Conservation (phyloP, 2,888 invertebrate species). For the Apodemia hepburni region DNA sequence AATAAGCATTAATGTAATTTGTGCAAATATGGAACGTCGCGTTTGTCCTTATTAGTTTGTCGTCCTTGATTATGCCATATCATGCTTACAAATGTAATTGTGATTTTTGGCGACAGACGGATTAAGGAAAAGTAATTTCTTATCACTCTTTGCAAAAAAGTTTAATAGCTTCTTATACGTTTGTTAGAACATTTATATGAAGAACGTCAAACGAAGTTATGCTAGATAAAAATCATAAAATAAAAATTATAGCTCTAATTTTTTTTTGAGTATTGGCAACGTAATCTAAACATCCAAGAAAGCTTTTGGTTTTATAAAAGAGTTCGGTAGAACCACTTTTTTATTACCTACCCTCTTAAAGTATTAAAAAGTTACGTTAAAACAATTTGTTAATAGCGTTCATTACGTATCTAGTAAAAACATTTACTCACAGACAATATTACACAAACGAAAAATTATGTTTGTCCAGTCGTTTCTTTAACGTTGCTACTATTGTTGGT, state of each 20-base stretch:
- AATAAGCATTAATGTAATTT: slow-evolving; percentile 69
- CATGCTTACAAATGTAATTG: slow-evolving; percentile 28
- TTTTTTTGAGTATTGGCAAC: too few species aligned
- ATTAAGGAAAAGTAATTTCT: slow-evolving; percentile 1
- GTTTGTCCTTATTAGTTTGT: slow-evolving; percentile 62
- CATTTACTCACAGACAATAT: neutral
- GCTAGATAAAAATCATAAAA: too few species aligned
- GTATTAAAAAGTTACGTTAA: too few species aligned
- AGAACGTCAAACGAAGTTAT: too few species aligned
- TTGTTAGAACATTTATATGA: too few species aligned
- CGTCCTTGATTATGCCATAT: slow-evolving; percentile 44
- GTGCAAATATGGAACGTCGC: slow-evolving; percentile 67
- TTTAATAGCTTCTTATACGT: neutral
- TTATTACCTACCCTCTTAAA: too few species aligned
- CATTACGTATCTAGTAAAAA: too few species aligned
- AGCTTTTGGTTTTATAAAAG: too few species aligned
- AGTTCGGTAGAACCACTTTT: too few species aligned
- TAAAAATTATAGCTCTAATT: too few species aligned
- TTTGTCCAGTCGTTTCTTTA: slow-evolving; percentile 24
- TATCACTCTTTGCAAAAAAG: neutral
- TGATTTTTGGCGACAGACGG: neutral
- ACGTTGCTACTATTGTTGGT: slow-evolving; percentile 40
- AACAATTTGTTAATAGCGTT: too few species aligned
- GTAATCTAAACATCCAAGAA: too few species aligned
- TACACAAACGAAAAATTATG: slow-evolving; percentile 33